Evolutionary conservation across 2,113 vertebrate genomes (phyloP), one percentile per base, ranked within the genome.

Genomic region (Mixornis gularis): DNA sequence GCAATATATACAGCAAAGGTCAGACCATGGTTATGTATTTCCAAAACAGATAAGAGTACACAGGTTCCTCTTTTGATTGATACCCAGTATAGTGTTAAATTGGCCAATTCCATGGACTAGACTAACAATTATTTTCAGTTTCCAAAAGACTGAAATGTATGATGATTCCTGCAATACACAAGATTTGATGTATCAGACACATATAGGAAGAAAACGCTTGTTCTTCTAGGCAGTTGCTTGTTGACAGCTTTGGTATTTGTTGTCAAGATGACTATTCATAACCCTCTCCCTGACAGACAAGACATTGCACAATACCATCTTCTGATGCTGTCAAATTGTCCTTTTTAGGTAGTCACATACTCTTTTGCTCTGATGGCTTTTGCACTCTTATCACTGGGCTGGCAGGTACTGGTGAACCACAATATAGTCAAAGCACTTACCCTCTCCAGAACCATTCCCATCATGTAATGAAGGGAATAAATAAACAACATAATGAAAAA

Each of bases 161-260:
- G 68, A 79, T 64, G 32, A 73, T 79, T 80, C 30, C 56, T 60
- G 13, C 25, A 65, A 65, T 12, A 40, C 55, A 77, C 32, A 58
- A 43, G 36, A 71, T 41, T 71, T 84, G 68, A 89, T 80, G 17
- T 80, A 52, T 71, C 3, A 17, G n/a, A 27, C 21, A 43, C 25
- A 27, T 58, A 66, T 2, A 85, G 41, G 41, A 89, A 76, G 15
- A 65, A 69, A 87, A 83, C 6, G 2, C 8, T 77, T 46, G 27
- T 13, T 83, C 26, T 76, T 84, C 34, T 46, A 89, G 62, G 70
- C 51, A 84, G 49, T 38, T 56, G 9, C 25, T 79, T 84, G 48
- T 81, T 94, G 94, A 86, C 86, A 89, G 65, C n/a, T 79, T 58
- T 15, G 30, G 32, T 86, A 60, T 95, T 85, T 83, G 36, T 86